Evolutionary conservation across 1,140 invertebrate species (phyloP).

Genomic region (Papilio xuthus): DNA sequence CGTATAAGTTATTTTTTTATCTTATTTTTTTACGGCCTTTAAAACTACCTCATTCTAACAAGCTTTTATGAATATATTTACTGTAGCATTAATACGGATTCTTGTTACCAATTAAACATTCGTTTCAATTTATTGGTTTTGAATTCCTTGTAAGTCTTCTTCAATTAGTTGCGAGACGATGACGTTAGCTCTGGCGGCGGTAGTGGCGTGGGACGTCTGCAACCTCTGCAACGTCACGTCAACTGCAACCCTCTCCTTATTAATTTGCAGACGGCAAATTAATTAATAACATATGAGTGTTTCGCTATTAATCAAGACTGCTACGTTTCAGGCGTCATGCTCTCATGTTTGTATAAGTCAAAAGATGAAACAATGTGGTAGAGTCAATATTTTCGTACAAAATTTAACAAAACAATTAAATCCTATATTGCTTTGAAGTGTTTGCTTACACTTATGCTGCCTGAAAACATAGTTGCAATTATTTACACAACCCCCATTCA

Average conservation of each 20-base stretch:
- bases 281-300: slow-evolving; percentile 71
- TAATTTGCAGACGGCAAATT: slow-evolving; percentile 73
- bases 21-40: slow-evolving; percentile 24
- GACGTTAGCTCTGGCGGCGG: slow-evolving; percentile 50
- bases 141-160: slow-evolving; percentile 58
- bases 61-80: background rate
- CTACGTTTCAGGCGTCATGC: slow-evolving; percentile 50
- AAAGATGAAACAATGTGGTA: slow-evolving; percentile 1
- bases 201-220: slow-evolving; percentile 46
- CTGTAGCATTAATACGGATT: background rate
- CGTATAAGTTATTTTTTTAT: too few species aligned
- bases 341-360: slow-evolving; percentile 8
- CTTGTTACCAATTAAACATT: background rate
- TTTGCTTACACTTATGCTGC: too few species aligned
- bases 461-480: background rate
- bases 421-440: background rate
- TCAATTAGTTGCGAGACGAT: slow-evolving; percentile 66
- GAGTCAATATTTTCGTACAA: background rate
- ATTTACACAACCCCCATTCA: background rate
- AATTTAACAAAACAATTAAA: background rate
- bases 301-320: slow-evolving; percentile 66
- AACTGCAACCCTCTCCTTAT: slow-evolving; percentile 71
- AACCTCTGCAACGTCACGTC: slow-evolving; percentile 57
- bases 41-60: background rate
- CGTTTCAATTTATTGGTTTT: background rate